Evolutionary conservation across 2,113 vertebrate species (phyloP).

Genomic region (Neogale vison): DNA sequence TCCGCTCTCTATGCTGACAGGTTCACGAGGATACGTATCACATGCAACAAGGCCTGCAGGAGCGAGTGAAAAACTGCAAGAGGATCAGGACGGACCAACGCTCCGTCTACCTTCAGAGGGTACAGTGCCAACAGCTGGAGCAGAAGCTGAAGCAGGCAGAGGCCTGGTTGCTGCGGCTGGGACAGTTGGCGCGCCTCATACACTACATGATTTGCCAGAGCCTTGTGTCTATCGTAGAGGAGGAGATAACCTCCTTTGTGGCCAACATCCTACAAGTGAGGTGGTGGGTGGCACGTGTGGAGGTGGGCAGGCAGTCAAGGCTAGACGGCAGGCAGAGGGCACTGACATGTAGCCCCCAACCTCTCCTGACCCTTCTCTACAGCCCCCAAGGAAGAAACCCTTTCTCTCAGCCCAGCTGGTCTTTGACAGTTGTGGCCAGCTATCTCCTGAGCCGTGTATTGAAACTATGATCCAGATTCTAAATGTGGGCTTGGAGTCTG

Average conservation of each 20-base stretch:
- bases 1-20: constrained; percentile 73
- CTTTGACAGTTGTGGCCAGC: constrained; percentile 72
- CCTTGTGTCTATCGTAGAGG: constrained; percentile 81
- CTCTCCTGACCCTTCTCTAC: constrained; percentile 17
- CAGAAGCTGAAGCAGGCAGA: constrained; percentile 74
- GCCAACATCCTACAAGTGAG: constrained; percentile 83
- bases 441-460: constrained; percentile 81
- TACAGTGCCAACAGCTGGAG: constrained; percentile 72
- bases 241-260: constrained; percentile 82
- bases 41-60: constrained; percentile 82
- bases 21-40: constrained; percentile 84
- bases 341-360: neutral
- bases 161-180: constrained; percentile 80
- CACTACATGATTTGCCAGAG: constrained; percentile 86
- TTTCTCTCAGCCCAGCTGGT: constrained; percentile 82
- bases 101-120: constrained; percentile 79
- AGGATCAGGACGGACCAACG: constrained; percentile 45
- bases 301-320: neutral
- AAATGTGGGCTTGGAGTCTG: constrained; percentile 67
- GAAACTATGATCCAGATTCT: constrained; percentile 81
- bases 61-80: constrained; percentile 71
- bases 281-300: neutral
- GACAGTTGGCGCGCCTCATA: constrained; percentile 83
- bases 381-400: constrained; percentile 62
- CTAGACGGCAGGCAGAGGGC: accelerated